Percentiles rank a stretch among this genome's conserved stretches.
Evolutionary conservation across 1,140 invertebrate species (phyloP).

Genomic region (Neodiprion virginianus): DNA sequence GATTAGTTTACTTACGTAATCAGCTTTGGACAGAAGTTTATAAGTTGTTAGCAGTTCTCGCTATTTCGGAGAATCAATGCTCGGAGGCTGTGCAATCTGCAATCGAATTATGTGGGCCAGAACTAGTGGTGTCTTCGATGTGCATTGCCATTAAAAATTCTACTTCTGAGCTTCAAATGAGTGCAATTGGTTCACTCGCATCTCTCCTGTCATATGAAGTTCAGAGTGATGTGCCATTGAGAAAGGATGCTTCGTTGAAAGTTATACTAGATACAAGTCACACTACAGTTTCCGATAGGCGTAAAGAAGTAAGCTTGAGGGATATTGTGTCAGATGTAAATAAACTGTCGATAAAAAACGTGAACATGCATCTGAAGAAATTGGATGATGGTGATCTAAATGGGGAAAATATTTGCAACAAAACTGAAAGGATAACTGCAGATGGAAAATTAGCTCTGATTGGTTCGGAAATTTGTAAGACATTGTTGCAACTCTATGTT

Average conservation of each 20-base stretch:
- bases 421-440: conserved; percentile 5
- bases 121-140: conserved; percentile 50
- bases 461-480: conserved; percentile 58
- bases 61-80: conserved; percentile 47
- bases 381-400: conserved; percentile 17
- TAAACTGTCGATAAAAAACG: conserved; percentile 36
- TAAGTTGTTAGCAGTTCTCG: conserved; percentile 55
- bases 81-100: conserved; percentile 50
- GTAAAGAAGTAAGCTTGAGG: conserved; percentile 20
- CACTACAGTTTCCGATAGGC: neutral
- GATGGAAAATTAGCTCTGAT: conserved; percentile 31
- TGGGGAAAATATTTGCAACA: conserved; percentile 5
- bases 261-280: conserved; percentile 35
- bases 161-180: conserved; percentile 42
- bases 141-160: conserved; percentile 49
- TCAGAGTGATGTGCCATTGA: conserved; percentile 41
- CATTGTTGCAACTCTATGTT: conserved; percentile 58
- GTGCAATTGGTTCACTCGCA: conserved; percentile 44
- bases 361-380: conserved; percentile 26
- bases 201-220: conserved; percentile 50
- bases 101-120: conserved; percentile 45
- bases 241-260: conserved; percentile 30
- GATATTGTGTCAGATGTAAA: conserved; percentile 39
- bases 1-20: conserved; percentile 55
- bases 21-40: conserved; percentile 59